phyloP scores from a whole-genome alignment of 1,140 invertebrate species.

The Lepidotrigona ventralis region DNA sequence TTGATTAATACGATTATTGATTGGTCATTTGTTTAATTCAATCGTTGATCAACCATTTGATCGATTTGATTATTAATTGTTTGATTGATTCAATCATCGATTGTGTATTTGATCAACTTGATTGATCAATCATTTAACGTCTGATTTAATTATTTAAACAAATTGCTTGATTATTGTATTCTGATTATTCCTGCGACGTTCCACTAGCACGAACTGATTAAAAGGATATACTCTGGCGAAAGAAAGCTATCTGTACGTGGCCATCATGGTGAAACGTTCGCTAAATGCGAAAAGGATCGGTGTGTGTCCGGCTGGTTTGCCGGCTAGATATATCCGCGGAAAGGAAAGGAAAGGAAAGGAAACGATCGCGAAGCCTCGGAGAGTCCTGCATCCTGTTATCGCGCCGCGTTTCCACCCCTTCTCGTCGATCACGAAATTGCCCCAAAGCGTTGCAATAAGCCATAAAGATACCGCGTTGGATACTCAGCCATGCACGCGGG shows the following conservation, averaged over 20 bases:
- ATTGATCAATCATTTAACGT: too few species aligned
- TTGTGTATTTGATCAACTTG: too few species aligned
- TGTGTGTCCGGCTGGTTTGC: background rate
- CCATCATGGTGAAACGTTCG: background rate
- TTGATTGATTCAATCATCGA: too few species aligned
- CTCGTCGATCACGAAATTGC: conserved; percentile 63
- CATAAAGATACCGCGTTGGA: conserved; percentile 62
- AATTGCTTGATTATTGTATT: too few species aligned
- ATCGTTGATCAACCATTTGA: too few species aligned
- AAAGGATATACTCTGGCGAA: background rate
- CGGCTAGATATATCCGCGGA: conserved; percentile 16
- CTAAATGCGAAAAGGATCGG: background rate
- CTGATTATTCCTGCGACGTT: too few species aligned
- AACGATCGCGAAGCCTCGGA: background rate
- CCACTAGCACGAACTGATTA: background rate
- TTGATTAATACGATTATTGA: too few species aligned
- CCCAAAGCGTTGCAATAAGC: conserved; percentile 66
- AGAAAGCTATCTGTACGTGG: background rate
- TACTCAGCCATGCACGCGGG: conserved; percentile 45
- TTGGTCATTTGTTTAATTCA: too few species aligned
- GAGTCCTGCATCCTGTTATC: conserved; percentile 33
- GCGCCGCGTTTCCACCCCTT: conserved; percentile 7
- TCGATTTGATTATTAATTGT: too few species aligned
- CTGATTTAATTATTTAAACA: too few species aligned
- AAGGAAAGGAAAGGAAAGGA: conserved; percentile 36